Evolutionary conservation across 1,140 invertebrate genomes (phyloP), one percentile per base, ranked within the genome.

Genomic region (Asobara japonica): DNA sequence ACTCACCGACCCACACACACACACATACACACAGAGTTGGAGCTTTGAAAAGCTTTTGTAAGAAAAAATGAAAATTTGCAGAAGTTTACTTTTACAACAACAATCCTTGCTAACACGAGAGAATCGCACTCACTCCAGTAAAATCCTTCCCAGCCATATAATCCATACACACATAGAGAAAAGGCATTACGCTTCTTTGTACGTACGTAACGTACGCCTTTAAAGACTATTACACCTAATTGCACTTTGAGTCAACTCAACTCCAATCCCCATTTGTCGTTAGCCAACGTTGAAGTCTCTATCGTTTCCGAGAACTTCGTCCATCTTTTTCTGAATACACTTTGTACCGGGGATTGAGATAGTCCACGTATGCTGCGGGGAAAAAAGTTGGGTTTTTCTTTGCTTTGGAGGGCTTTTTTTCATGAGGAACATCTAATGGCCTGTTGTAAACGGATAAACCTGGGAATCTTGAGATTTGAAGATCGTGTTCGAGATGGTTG

Each of bases 31-130:
- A n/a, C n/a, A n/a, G n/a, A n/a, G n/a, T n/a, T n/a, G n/a, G n/a
- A n/a, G n/a, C n/a, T n/a, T n/a, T n/a, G n/a, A n/a, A n/a, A n/a
- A n/a, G n/a, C n/a, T n/a, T n/a, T n/a, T n/a, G n/a, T n/a, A n/a
- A n/a, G n/a, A n/a, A n/a, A n/a, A n/a, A n/a, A n/a, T n/a, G n/a
- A n/a, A n/a, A n/a, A n/a, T n/a, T n/a, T n/a, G n/a, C n/a, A n/a
- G n/a, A n/a, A n/a, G n/a, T n/a, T n/a, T n/a, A n/a, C n/a, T 96
- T 96, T 83, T 94, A 94, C 30, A 91, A 93, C 77, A 94, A 96
- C 84, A 93, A 92, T 84, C 89, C 96, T 68, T 91, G 92, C 68
- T 88, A 96, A 33, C 92, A 94, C 83, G 92, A 95, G 73, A 90
- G 91, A 62, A 93, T 95, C 88, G 93, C 92, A 29, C 83, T 90